phyloP scores from a whole-genome alignment of 2,888 invertebrate species.

The Amphimallon solstitiale region DNA sequence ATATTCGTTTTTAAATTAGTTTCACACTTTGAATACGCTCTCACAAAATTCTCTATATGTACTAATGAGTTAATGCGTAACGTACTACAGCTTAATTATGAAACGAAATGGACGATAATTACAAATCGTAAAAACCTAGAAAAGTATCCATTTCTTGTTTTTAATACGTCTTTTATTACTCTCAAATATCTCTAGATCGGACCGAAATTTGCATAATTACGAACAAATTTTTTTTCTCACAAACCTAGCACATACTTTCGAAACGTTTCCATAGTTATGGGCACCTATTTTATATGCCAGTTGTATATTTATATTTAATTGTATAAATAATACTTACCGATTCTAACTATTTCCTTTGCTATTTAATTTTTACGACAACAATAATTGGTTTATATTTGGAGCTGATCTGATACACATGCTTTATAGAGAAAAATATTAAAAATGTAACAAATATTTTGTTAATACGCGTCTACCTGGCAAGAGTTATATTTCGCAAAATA shows the following conservation, averaged over 20 bases:
- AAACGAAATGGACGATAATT: constrained; percentile 5
- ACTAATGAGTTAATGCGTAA: background rate
- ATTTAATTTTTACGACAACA: too few species aligned
- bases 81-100: background rate
- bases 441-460: too few species aligned
- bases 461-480: too few species aligned
- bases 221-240: background rate
- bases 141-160: background rate
- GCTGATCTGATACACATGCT: too few species aligned
- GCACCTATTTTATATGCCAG: too few species aligned
- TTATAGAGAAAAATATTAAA: too few species aligned
- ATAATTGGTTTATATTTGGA: too few species aligned
- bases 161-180: background rate
- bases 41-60: background rate
- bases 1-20: constrained; percentile 1
- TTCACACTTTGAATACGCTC: constrained; percentile 4
- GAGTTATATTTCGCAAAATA: too few species aligned
- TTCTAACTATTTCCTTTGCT: too few species aligned
- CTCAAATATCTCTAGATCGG: background rate
- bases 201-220: constrained; percentile 1
- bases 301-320: too few species aligned
- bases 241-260: background rate
- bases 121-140: constrained; percentile 1
- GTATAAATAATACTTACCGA: too few species aligned
- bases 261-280: background rate